Conservation (phyloP, 2,113 vertebrate genomes). For the Elaphurus davidianus region DNA sequence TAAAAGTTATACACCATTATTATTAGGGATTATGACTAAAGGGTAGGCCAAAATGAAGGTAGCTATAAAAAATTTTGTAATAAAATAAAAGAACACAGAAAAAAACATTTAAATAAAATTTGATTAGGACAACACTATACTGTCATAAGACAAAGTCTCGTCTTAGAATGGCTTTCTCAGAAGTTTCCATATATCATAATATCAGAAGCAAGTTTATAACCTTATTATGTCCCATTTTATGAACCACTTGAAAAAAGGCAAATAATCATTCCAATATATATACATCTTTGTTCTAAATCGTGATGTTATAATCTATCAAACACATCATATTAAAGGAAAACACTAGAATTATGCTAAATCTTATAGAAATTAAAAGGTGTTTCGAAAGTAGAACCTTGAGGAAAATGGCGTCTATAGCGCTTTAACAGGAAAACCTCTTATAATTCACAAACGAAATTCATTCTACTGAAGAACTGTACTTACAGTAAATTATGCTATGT, state of each 20-base stretch:
- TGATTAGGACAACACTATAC: neutral
- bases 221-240: neutral
- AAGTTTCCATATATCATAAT: neutral
- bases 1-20: constrained; percentile 1
- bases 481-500: neutral
- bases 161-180: neutral
- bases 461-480: neutral
- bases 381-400: neutral
- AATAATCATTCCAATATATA: neutral
- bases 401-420: neutral
- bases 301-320: neutral
- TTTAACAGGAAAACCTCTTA: neutral
- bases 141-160: neutral
- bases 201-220: neutral
- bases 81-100: neutral
- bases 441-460: neutral
- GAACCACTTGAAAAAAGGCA: neutral
- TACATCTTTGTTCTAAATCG: neutral
- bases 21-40: constrained; percentile 19
- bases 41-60: neutral
- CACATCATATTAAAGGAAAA: neutral
- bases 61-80: constrained; percentile 8
- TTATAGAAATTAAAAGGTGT: constrained; percentile 15
- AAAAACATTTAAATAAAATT: constrained; percentile 23
- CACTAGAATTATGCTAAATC: neutral